Evolutionary conservation across 2,888 invertebrate species (phyloP).

Genomic region (Pachycephus smyrnensis): DNA sequence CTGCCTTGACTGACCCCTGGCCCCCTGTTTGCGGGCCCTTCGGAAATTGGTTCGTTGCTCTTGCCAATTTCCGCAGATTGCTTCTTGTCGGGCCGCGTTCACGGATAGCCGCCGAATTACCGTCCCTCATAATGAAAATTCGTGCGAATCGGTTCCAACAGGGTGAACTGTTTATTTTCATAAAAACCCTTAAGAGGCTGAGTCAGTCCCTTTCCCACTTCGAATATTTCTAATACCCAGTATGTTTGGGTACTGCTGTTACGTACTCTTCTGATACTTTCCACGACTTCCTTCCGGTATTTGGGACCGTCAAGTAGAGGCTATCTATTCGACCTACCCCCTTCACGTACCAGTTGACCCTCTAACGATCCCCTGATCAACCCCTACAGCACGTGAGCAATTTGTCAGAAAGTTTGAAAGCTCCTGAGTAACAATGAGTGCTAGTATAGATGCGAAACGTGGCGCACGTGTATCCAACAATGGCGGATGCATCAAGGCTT

Average conservation of each 20-base stretch:
- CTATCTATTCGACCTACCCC: too few species aligned
- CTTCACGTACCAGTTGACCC: too few species aligned
- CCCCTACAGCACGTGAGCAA: slow-evolving; percentile 53
- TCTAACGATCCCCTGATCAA: too few species aligned
- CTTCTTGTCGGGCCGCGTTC: slow-evolving; percentile 29
- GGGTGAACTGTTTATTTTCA: slow-evolving; percentile 65
- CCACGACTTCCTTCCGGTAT: slow-evolving; percentile 15
- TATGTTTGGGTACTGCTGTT: too few species aligned
- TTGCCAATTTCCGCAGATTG: slow-evolving; percentile 61
- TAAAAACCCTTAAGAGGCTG: slow-evolving; percentile 15
- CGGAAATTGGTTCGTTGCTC: slow-evolving; percentile 63
- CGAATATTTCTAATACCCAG: too few species aligned
- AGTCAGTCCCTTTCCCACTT: too few species aligned
- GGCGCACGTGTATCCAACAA: too few species aligned
- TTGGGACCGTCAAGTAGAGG: too few species aligned
- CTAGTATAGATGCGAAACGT: too few species aligned
- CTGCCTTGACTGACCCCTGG: slow-evolving; percentile 53
- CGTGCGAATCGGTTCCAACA: slow-evolving; percentile 59
- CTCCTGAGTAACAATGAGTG: slow-evolving; percentile 31
- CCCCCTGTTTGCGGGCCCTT: slow-evolving; percentile 56
- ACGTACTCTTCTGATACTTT: too few species aligned
- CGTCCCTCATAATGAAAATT: slow-evolving; percentile 47
- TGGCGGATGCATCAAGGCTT: too few species aligned
- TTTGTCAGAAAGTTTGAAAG: slow-evolving; percentile 51
- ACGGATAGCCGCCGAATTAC: neutral